Percentiles rank a stretch among this genome's conserved stretches.
These are phyloP conservation scores for Knipowitschia caucasica DNA, from an alignment of 2,797 vertebrate species.

Conservation along the genomic window DNA sequence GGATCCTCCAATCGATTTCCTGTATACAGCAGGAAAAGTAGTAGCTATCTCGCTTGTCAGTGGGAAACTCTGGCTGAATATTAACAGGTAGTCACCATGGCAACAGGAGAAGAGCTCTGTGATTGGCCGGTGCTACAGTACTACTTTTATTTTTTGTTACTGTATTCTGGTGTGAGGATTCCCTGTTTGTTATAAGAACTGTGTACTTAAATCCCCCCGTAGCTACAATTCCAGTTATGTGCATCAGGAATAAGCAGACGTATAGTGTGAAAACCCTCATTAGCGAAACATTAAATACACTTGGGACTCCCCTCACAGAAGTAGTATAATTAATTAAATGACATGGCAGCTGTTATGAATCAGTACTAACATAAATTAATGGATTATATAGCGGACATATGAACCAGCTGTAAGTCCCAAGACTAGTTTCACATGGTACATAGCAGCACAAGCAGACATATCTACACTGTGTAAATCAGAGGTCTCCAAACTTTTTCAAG, in stretches of 20 bases:
- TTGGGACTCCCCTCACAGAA: constrained; percentile 44
- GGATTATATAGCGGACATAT: constrained; percentile 6
- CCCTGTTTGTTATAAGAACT: background rate
- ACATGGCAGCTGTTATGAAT: constrained; percentile 48
- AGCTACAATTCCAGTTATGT: background rate
- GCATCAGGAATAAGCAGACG: constrained; percentile 20
- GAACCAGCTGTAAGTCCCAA: background rate
- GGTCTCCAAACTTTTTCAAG: no score
- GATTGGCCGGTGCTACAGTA: constrained; percentile 58
- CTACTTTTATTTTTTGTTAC: constrained; percentile 17
- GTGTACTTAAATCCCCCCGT: constrained; percentile 15
- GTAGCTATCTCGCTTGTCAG: constrained; percentile 48
- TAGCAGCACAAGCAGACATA: background rate
- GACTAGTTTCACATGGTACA: background rate
- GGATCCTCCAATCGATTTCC: constrained; percentile 74
- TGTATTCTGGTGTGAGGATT: constrained; percentile 36
- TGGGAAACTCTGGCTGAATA: constrained; percentile 74
- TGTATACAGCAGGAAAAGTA: constrained; percentile 31
- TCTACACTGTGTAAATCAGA: background rate
- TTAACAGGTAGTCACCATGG: constrained; percentile 80
- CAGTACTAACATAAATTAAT: constrained; percentile 21
- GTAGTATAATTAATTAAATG: constrained; percentile 50
- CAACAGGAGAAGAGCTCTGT: constrained; percentile 65
- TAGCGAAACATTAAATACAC: constrained; percentile 54
- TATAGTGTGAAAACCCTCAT: constrained; percentile 28